Evolutionary conservation across 2,797 vertebrate genomes (phyloP).

Genomic region (Macroramphosus scolopax): DNA sequence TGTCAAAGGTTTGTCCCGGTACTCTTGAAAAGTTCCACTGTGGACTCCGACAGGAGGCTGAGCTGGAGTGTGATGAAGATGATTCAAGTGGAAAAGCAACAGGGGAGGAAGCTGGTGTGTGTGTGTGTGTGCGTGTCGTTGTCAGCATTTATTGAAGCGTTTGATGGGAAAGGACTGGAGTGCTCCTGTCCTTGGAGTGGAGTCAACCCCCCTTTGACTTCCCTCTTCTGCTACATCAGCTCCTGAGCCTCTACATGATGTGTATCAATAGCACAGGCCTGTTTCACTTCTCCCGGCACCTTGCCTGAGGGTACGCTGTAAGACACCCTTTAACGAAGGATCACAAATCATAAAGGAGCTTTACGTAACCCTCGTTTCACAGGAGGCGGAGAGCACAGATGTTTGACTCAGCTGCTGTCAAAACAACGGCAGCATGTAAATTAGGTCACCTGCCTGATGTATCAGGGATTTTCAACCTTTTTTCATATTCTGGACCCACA

Average conservation of each 20-base stretch:
- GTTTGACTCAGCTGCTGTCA: conserved; percentile 48
- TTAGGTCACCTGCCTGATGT: conserved; percentile 35
- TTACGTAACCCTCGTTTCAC: conserved; percentile 48
- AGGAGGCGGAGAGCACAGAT: conserved; percentile 51
- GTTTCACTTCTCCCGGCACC: conserved; percentile 30
- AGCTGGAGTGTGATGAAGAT: conserved; percentile 58
- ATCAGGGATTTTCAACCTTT: too few relatives aligned
- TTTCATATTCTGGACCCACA: too few relatives aligned
- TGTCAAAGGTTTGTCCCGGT: conserved; percentile 6
- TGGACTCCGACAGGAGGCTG: conserved; percentile 41
- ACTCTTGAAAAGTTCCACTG: conserved; percentile 17
- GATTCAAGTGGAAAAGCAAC: conserved; percentile 73
- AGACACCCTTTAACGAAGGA: conserved; percentile 43
- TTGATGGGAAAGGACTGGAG: conserved; percentile 61
- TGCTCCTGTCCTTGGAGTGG: conserved; percentile 55
- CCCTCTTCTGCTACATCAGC: conserved; percentile 45
- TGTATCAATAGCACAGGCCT: conserved; percentile 28
- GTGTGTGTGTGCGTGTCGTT: conserved; percentile 19
- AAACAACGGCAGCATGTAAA: conserved; percentile 53
- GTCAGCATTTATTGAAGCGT: conserved; percentile 54
- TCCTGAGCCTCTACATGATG: conserved; percentile 23
- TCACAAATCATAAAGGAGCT: conserved; percentile 44
- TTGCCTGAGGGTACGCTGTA: conserved; percentile 42
- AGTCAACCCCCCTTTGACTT: conserved; percentile 47
- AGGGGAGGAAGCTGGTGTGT: conserved; percentile 48